Evolutionary conservation across 2,797 vertebrate species (phyloP).

Genomic region (Cirrhinus molitorella): DNA sequence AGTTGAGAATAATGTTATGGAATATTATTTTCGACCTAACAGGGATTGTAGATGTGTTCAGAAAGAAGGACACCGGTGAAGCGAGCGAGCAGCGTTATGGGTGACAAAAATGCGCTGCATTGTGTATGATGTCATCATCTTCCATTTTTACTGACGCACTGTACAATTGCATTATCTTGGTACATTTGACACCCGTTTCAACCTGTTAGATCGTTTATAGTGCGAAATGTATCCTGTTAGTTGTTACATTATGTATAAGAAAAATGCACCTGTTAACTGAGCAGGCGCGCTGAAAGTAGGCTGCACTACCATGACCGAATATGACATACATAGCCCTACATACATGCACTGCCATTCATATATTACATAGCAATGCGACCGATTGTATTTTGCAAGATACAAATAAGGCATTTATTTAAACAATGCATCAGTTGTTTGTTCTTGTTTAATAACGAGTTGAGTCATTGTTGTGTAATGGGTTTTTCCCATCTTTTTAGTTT

Average conservation of each 20-base stretch:
- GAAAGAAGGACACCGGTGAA: background rate
- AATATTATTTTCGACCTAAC: background rate
- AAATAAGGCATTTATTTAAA: background rate
- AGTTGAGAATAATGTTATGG: background rate
- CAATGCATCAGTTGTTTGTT: background rate
- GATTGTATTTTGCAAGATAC: background rate
- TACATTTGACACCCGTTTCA: background rate
- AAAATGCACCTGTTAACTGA: conserved; percentile 58
- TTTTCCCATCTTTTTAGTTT: background rate
- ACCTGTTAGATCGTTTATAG: background rate
- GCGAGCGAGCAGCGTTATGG: background rate
- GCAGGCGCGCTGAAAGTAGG: background rate
- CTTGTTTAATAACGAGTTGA: background rate
- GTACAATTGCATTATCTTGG: background rate
- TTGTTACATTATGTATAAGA: background rate
- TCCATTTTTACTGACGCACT: conserved; percentile 45
- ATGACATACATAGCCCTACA: background rate
- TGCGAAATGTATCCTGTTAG: background rate
- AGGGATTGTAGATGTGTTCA: background rate
- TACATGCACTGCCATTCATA: background rate
- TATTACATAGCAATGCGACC: background rate
- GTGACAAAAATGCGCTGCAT: conserved; percentile 29
- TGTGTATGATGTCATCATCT: conserved; percentile 59
- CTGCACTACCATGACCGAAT: conserved; percentile 3
- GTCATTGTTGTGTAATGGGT: background rate